These are phyloP conservation scores for Ia io DNA, from an alignment of 2,113 vertebrate genomes.

Conservation along the genomic window DNA sequence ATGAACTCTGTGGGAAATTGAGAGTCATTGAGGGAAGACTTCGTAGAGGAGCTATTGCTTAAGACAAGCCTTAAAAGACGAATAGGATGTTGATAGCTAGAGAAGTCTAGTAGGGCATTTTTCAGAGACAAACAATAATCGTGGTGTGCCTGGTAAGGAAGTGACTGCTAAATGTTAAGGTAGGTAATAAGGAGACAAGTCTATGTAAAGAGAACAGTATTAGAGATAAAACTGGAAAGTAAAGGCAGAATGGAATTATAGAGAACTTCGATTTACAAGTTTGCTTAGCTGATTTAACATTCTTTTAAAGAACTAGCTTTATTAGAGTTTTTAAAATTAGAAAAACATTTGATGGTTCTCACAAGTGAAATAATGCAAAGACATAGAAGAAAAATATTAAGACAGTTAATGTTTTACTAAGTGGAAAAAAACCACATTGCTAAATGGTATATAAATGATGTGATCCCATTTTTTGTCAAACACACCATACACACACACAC, in stretches of 20 bases:
- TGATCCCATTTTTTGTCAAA: background rate
- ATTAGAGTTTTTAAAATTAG: background rate
- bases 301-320: background rate
- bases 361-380: constrained; percentile 11
- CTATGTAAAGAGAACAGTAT: background rate
- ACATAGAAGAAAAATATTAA: constrained; percentile 23
- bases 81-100: constrained; percentile 16
- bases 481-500: background rate
- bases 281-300: background rate
- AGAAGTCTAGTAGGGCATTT: background rate
- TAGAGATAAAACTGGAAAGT: background rate
- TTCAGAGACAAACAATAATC: background rate
- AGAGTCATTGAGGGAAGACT: background rate
- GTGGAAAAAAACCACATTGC: background rate
- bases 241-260: background rate
- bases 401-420: background rate
- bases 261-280: constrained; percentile 18
- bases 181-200: background rate
- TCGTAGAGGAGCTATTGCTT: background rate
- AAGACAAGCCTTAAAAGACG: background rate
- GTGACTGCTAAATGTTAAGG: background rate
- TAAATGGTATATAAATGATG: constrained; percentile 4
- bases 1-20: background rate
- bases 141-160: background rate
- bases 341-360: constrained; percentile 16